Percentiles rank a stretch among this genome's conserved stretches.
Conservation (phyloP, 2,888 invertebrate genomes). For the Julus scanicus region DNA sequence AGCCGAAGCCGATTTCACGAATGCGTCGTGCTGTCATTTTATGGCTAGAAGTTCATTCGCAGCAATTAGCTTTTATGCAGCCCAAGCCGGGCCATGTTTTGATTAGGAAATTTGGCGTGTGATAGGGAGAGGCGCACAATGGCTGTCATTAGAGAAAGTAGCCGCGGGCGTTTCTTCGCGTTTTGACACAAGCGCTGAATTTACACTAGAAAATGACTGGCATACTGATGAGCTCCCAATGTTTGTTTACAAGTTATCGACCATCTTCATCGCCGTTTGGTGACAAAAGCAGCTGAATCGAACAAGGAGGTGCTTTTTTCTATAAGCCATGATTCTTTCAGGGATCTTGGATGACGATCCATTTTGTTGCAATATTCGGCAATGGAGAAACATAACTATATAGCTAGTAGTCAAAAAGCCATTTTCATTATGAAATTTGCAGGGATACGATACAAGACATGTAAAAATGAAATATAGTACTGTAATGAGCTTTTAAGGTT, state of each 20-base stretch:
- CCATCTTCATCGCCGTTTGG: constrained; percentile 11
- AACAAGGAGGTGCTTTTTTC: too few relatives aligned
- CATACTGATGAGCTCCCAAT: not conserved
- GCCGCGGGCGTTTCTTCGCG: constrained; percentile 2
- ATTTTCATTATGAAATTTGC: too few relatives aligned
- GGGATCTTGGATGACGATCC: not conserved
- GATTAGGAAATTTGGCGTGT: not conserved
- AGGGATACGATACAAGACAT: too few relatives aligned
- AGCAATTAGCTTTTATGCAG: not conserved
- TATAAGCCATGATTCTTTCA: not conserved
- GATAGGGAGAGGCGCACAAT: not conserved
- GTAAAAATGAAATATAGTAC: too few relatives aligned
- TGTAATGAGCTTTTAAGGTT: too few relatives aligned
- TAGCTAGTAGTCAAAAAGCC: too few relatives aligned
- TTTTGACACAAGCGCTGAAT: constrained; percentile 11
- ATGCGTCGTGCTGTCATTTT: not conserved
- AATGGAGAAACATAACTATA: too few relatives aligned
- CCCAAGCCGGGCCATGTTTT: not conserved
- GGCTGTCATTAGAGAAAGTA: constrained; percentile 1
- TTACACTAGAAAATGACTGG: constrained; percentile 1
- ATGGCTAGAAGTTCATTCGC: constrained; percentile 11
- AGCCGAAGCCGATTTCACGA: not conserved
- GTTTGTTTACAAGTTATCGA: constrained; percentile 11
- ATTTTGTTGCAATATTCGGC: not conserved
- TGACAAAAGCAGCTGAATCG: not conserved